Base-by-base conservation (phyloP, 2,113 vertebrate species). In the Poeciliopsis occidentalis region DNA sequence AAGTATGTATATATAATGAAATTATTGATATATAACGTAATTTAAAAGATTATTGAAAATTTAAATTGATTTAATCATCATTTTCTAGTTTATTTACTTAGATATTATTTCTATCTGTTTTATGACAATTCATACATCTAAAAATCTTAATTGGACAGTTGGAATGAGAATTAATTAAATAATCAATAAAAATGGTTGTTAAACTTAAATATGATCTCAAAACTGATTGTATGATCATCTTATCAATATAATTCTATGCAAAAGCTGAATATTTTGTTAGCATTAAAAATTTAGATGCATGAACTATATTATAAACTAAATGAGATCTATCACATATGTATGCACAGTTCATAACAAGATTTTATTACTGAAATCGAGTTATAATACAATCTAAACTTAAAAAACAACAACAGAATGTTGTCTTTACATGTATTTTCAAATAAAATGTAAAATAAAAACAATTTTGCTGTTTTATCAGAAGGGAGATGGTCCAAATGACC, bases 271-370 rank as follows among this genome's bases (percentile, higher is more conserved):
- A n/a, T 24, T 24, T 41, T 26, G 68, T 27, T 61, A 22, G 65
- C 66, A 65, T 22, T 54, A 60, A 70, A 80, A 73, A 71, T 7
- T 44, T 60, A 29, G 39, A 29, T 27, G 34, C 26, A 61, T 24
- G 4, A 78, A 76, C 44, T 69, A 19, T 61, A 63, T 64, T 30
- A 24, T 62, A 11, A 32, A 26, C 41, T 61, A 41, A 71, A 32
- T 37, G 2, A 54, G 51, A 24, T 24, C 7, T 22, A 54, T 54
- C 22, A 54, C 22, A 54, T n/a, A 54, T 54, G 22, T 54, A 37
- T 37, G 34, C 10, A 10, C 34, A 37, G 10, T 12, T 37, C 10
- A 3, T 37, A 37, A 37, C 34, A 2, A 37, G 34, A 37, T 37
- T 37, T 37, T 37, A 37, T 37, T 11, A 57, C 5, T 8, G n/a